A percentile compares a stretch with the other conserved stretches of the same genome.
These are phyloP conservation scores for Tetropium fuscum DNA, from an alignment of 2,888 invertebrate genomes.

Conservation along the genomic window DNA sequence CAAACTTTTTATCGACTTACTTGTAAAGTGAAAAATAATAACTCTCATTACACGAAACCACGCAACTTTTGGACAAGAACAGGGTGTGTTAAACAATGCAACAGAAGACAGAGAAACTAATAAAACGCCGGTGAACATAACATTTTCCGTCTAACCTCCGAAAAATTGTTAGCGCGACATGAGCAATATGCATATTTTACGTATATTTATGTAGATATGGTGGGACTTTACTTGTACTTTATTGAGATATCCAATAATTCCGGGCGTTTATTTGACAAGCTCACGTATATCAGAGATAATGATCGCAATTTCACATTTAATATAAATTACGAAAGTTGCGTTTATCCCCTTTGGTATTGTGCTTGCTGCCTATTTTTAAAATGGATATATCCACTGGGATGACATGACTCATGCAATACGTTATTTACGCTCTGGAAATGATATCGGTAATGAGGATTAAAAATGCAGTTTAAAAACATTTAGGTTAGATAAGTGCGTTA, in stretches of 20 bases:
- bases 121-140: constrained; percentile 5
- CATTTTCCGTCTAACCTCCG: background rate
- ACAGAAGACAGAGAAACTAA: constrained; percentile 2
- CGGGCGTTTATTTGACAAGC: constrained; percentile 10
- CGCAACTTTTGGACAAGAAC: background rate
- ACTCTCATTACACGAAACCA: constrained; percentile 3
- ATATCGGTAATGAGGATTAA: no score
- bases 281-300: constrained; percentile 2
- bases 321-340: constrained; percentile 4
- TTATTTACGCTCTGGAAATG: no score
- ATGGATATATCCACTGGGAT: background rate
- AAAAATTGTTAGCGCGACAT: constrained; percentile 2
- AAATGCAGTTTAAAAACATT: no score
- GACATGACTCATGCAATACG: no score
- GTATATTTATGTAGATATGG: background rate
- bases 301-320: constrained; percentile 4
- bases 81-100: background rate
- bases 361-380: no score
- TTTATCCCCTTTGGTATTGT: no score
- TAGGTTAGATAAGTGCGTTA: no score
- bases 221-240: constrained; percentile 1
- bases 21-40: constrained; percentile 3
- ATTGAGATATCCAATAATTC: constrained; percentile 7
- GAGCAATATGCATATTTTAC: constrained; percentile 4
- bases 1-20: no score